A percentile compares a stretch with the other conserved stretches of the same genome.
Conservation (phyloP, 2,888 invertebrate genomes). For the Leuctra nigra region DNA sequence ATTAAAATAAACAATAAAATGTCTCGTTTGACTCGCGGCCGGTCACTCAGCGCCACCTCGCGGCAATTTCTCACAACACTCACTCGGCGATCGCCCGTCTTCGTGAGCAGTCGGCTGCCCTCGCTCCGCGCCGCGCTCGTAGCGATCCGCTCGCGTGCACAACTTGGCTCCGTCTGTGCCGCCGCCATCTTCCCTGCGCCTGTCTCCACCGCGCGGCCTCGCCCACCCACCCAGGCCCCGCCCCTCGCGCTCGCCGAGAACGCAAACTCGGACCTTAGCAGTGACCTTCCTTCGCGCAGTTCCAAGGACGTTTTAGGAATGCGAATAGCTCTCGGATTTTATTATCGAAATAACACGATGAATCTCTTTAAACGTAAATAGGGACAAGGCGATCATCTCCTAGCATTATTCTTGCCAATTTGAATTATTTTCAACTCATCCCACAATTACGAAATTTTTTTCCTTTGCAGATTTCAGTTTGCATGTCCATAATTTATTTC, state of each 20-base stretch:
- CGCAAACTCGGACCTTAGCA: conserved; percentile 2
- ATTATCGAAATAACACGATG: too few species aligned
- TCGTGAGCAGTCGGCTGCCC: neutral
- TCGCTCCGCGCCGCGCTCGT: neutral
- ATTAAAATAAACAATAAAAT: neutral
- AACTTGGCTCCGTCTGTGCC: conserved; percentile 30
- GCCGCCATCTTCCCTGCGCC: conserved; percentile 25
- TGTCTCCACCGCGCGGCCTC: conserved; percentile 13
- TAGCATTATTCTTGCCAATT: too few species aligned
- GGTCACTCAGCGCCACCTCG: neutral
- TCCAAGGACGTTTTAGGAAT: too few species aligned
- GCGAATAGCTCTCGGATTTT: too few species aligned
- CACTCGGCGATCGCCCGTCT: neutral
- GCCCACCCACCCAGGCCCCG: conserved; percentile 10
- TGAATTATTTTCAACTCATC: too few species aligned
- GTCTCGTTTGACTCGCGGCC: neutral
- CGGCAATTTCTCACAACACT: too few species aligned
- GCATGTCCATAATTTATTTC: too few species aligned
- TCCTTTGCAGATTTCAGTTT: too few species aligned
- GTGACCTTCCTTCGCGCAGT: conserved; percentile 3
- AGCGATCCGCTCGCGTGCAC: conserved; percentile 25
- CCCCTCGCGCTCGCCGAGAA: conserved; percentile 4
- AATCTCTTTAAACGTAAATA: too few species aligned
- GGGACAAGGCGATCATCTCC: too few species aligned
- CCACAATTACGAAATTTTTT: too few species aligned